Conservation (phyloP, 2,888 invertebrate genomes). For the Caenorhabditis japonica region DNA sequence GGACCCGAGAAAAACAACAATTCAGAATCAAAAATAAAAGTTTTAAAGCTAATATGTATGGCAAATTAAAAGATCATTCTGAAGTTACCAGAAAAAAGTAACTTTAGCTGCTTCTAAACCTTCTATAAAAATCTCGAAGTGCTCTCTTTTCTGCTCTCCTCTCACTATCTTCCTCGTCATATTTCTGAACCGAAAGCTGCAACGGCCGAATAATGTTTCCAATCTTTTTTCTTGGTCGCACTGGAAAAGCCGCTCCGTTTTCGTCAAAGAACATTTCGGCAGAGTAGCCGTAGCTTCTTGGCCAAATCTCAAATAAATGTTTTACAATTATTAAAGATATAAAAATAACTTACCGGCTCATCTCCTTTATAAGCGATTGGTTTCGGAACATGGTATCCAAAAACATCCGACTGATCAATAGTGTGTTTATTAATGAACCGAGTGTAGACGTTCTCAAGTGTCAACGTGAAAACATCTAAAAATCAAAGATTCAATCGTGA, state of each 20-base stretch:
- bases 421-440: conserved; percentile 28
- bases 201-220: conserved; percentile 29
- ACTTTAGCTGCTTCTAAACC: conserved; percentile 9
- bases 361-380: conserved; percentile 66
- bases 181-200: conserved; percentile 19
- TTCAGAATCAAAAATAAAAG: conserved; percentile 18
- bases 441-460: conserved; percentile 40
- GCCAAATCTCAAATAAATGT: conserved; percentile 63
- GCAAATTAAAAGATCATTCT: too few species aligned
- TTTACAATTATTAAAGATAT: not conserved
- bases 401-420: conserved; percentile 45
- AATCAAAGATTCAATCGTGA: not conserved
- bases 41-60: conserved; percentile 39
- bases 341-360: conserved; percentile 53
- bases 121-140: conserved; percentile 34
- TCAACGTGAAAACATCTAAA: conserved; percentile 20
- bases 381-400: conserved; percentile 58
- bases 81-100: too few species aligned
- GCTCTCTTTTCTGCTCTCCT: conserved; percentile 12
- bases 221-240: conserved; percentile 42
- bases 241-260: conserved; percentile 65
- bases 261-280: conserved; percentile 67
- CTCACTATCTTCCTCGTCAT: conserved; percentile 22
- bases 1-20: conserved; percentile 11
- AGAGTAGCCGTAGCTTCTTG: conserved; percentile 63